Base-by-base conservation (phyloP, 2,113 vertebrate species). In the Semicossyphus pulcher region DNA sequence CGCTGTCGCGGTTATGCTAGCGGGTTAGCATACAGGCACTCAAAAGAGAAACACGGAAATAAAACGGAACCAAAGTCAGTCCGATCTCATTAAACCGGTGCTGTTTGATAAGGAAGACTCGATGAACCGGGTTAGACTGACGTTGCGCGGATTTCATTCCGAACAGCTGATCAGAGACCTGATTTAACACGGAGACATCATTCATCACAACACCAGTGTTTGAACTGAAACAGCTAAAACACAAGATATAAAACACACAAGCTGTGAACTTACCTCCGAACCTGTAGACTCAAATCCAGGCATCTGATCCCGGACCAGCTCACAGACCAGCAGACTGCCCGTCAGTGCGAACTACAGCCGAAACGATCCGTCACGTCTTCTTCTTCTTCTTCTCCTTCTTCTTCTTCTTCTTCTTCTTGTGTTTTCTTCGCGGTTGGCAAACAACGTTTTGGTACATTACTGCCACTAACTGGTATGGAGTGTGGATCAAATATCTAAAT, bases 231-330 rank as follows among this genome's bases (percentile, higher is more conserved):
- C 16, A 25, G 37, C 3, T n/a, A 7, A 29, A 64, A 3, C 34
- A 8, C 7, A 12, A n/a, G n/a, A n/a, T n/a, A n/a, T n/a, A n/a
- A n/a, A 44, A 44, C 12, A 47, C 25, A n/a, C 15, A 28, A 47
- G 16, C 14, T 3, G 21, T 0, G 0, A 3, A 7, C 41, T 73
- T 59, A 89, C 88, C 85, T 84, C 44, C 7, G 53, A 51, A 21
- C 20, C 58, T 14, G 52, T 7, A 9, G 41, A 31, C 11, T 26
- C 18, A 42, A 49, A 69, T 7, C 80, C 80, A 25, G 72, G 88
- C 88, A 87, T 89, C 49, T 11, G 36, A 28, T 15, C 15, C 16
- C 20, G 23, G 9, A 49, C 4, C 16, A 23, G 45, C 9, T 5
- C 16, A 45, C 7, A 20, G 72, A 34, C 15, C 34, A 16, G 29